phyloP scores from a whole-genome alignment of 2,888 invertebrate species.

The Stegophylla sp. region DNA sequence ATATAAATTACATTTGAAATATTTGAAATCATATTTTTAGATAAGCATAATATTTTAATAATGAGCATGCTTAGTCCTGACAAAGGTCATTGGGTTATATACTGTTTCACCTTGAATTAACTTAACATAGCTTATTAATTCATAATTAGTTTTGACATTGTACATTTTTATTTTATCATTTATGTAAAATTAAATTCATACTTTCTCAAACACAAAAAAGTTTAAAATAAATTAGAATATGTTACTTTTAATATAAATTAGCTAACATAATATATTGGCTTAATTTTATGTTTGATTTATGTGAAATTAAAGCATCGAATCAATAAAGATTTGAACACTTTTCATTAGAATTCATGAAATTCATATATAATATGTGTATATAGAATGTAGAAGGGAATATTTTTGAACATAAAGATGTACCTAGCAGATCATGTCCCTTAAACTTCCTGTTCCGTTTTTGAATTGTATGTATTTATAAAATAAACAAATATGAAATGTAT shows the following conservation, averaged over 20 bases:
- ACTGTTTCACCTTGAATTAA: conserved; percentile 55
- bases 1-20: neutral
- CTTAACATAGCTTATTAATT: conserved; percentile 36
- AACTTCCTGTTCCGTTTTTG: too few species aligned
- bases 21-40: conserved; percentile 12
- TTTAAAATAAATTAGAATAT: neutral
- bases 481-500: too few species aligned
- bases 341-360: too few species aligned
- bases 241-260: neutral
- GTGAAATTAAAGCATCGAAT: too few species aligned
- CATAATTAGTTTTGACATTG: conserved; percentile 13
- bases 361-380: too few species aligned
- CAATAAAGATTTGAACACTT: too few species aligned
- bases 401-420: too few species aligned
- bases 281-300: too few species aligned
- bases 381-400: too few species aligned
- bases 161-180: conserved; percentile 6
- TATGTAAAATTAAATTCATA: conserved; percentile 5
- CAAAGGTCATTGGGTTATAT: conserved; percentile 46
- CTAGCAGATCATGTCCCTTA: too few species aligned
- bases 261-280: too few species aligned
- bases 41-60: conserved; percentile 33
- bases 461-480: too few species aligned
- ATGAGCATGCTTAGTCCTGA: neutral
- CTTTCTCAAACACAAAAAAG: neutral